Conservation (phyloP, 2,797 vertebrate species). For the Synanceia verrucosa region DNA sequence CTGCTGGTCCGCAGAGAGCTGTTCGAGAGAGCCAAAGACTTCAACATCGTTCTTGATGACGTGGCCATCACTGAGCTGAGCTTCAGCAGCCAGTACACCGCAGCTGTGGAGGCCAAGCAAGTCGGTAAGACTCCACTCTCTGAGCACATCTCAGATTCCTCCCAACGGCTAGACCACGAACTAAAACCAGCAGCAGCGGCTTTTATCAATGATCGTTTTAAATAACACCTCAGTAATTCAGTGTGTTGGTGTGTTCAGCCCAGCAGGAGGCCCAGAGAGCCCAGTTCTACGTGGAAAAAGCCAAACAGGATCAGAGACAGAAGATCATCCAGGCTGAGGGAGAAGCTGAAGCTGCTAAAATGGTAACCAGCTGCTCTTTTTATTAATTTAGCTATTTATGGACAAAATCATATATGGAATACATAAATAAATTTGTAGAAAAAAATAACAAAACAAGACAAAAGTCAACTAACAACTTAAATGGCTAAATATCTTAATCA, state of each 20-base stretch:
- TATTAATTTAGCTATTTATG: too few relatives aligned
- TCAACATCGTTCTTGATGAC: slow-evolving; percentile 94
- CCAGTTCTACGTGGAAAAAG: slow-evolving; percentile 94
- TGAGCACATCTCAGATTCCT: too few relatives aligned
- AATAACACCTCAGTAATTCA: too few relatives aligned
- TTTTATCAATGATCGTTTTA: too few relatives aligned
- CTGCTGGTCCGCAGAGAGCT: slow-evolving; percentile 90
- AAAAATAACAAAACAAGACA: too few relatives aligned
- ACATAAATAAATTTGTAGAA: too few relatives aligned
- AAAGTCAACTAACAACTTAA: too few relatives aligned
- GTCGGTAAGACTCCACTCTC: neutral
- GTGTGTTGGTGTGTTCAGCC: slow-evolving; percentile 72
- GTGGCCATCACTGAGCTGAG: slow-evolving; percentile 94
- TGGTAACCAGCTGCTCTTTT: slow-evolving; percentile 77
- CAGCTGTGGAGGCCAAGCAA: slow-evolving; percentile 78
- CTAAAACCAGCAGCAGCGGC: too few relatives aligned
- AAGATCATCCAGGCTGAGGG: slow-evolving; percentile 97
- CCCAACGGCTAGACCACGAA: too few relatives aligned
- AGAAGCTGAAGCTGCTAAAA: slow-evolving; percentile 91
- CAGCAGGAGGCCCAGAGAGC: slow-evolving; percentile 94
- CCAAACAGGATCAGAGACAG: slow-evolving; percentile 93
- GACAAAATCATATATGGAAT: too few relatives aligned
- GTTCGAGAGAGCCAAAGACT: slow-evolving; percentile 92
- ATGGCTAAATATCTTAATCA: too few relatives aligned
- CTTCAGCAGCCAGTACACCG: slow-evolving; percentile 93